phyloP scores from a whole-genome alignment of 2,113 vertebrate species.

The Strix uralensis region DNA sequence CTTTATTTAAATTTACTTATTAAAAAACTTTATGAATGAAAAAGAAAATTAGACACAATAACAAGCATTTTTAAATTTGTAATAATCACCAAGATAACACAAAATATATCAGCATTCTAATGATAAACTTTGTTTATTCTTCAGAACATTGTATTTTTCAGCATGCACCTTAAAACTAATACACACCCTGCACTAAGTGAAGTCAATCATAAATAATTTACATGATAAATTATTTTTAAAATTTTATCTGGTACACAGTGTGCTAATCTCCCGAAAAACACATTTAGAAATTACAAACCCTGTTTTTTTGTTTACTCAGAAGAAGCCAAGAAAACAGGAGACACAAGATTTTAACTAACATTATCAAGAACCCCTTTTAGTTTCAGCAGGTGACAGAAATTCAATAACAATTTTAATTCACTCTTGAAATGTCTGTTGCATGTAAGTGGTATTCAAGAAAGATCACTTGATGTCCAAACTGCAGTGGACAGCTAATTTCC shows the following conservation, averaged over 20 bases:
- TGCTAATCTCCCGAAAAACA: neutral
- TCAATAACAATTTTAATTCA: conserved; percentile 65
- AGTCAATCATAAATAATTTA: neutral
- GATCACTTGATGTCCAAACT: conserved; percentile 27
- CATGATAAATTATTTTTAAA: neutral
- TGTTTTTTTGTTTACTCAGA: neutral
- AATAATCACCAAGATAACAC: neutral
- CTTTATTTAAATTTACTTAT: neutral
- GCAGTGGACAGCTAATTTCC: conserved; percentile 49
- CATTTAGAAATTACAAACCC: neutral
- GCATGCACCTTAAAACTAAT: neutral
- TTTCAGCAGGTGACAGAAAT: conserved; percentile 51
- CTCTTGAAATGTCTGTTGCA: conserved; percentile 1
- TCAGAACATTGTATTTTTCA: neutral
- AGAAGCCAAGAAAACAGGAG: neutral
- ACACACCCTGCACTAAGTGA: neutral
- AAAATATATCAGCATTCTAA: neutral
- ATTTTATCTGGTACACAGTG: neutral
- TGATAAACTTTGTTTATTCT: neutral
- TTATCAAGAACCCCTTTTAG: conserved; percentile 22
- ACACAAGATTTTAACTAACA: conserved; percentile 23
- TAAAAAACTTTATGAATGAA: conserved; percentile 23
- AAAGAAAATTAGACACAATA: neutral
- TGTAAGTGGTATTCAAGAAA: conserved; percentile 39
- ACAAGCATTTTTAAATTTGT: neutral